These are phyloP conservation scores for Harpagifer antarcticus DNA, from an alignment of 2,797 vertebrate genomes.

Conservation along the genomic window DNA sequence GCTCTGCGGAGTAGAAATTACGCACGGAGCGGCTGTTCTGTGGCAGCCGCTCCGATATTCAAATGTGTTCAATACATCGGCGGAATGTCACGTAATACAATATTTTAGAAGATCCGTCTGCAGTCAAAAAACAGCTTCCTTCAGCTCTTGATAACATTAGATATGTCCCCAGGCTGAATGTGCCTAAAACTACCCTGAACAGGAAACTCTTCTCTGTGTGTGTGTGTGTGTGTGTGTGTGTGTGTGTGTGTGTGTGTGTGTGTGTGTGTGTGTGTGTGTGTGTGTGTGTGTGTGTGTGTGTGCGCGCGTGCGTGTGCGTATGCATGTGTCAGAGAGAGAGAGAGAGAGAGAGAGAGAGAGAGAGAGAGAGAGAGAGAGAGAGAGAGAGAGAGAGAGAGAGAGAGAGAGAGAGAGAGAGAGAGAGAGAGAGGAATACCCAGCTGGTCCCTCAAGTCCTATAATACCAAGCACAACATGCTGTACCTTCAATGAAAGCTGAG, in stretches of 20 bases:
- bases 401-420: conserved; percentile 14
- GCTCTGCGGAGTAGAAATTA: conserved; percentile 72
- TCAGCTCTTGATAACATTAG: conserved; percentile 42
- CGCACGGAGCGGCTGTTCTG: conserved; percentile 51
- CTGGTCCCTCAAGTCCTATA: conserved; percentile 83
- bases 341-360: conserved; percentile 25
- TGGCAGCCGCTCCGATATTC: conserved; percentile 36
- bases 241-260: conserved; percentile 27
- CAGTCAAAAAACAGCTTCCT: conserved; percentile 36
- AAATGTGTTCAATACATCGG: conserved; percentile 31
- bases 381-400: conserved; percentile 62
- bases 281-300: too few relatives aligned
- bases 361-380: conserved; percentile 28
- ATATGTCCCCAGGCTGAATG: conserved; percentile 63
- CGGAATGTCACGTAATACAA: conserved; percentile 46
- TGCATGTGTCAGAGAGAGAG: not conserved
- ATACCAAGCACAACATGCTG: conserved; percentile 81
- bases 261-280: not conserved
- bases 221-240: conserved; percentile 24
- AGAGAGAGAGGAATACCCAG: conserved; percentile 76
- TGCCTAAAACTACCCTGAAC: conserved; percentile 62
- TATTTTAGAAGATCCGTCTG: not conserved
- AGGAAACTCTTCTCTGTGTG: conserved; percentile 55
- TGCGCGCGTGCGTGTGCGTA: conserved; percentile 30
- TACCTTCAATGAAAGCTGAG: conserved; percentile 84